Evolutionary conservation across 2,113 vertebrate species (phyloP).

Genomic region (Candoia aspera): DNA sequence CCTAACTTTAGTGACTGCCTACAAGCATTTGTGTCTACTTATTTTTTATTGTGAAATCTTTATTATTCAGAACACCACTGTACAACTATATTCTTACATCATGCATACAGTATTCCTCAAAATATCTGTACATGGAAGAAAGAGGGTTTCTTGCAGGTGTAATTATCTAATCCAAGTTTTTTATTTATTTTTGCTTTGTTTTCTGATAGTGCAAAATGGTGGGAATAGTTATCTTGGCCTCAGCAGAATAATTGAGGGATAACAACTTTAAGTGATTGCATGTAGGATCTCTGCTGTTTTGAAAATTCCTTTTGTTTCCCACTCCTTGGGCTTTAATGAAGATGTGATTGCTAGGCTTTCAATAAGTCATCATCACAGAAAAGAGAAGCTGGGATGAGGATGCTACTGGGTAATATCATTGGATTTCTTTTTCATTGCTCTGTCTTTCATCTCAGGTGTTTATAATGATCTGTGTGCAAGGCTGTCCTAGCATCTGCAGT

Average conservation of each 20-base stretch:
- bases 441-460: slow-evolving; percentile 26
- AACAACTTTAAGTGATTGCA: neutral
- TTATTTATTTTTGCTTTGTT: neutral
- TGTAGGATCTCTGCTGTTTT: neutral
- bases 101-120: neutral
- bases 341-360: neutral
- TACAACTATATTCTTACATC: neutral
- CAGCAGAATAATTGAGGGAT: neutral
- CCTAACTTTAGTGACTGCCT: neutral
- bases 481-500: neutral
- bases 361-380: slow-evolving; percentile 4
- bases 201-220: neutral
- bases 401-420: neutral
- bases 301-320: neutral
- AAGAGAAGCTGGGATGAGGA: neutral
- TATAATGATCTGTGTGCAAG: neutral
- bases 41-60: neutral
- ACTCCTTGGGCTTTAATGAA: neutral
- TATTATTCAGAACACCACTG: neutral
- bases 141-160: neutral
- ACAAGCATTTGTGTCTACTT: neutral
- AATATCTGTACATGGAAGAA: neutral
- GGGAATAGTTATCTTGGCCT: neutral
- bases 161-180: slow-evolving; percentile 2
- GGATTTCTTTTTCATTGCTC: slow-evolving; percentile 2